Evolutionary conservation across 2,113 vertebrate species (phyloP), one percentile per base, ranked within the genome.

Genomic region (zebrafish (Danio rerio)): DNA sequence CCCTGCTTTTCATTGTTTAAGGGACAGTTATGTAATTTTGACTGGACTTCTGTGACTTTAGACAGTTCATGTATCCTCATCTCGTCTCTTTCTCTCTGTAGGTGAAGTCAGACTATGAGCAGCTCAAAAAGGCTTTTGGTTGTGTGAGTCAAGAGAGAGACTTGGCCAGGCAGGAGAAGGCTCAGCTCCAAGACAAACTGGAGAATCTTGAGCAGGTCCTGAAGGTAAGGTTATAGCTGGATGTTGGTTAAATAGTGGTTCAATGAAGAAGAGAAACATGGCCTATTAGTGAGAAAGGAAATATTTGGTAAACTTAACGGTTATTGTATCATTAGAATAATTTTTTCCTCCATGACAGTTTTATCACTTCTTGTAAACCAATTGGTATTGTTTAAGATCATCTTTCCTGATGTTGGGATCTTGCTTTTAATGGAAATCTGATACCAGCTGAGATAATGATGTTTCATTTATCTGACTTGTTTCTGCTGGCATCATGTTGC

Each of bases 191-290:
- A 93, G 94, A 88, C 92, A 96, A 95, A 92, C 95, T 98, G 93
- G 95, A 98, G 94, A 95, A 95, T 93, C 88, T 98, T 89, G 96
- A 97, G 91, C 94, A 97, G 92, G 94, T 95, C 93, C 92, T 98
- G 77, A 96, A 97, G 96, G 97, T 98, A 89, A 52, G 91, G 11
- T 74, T 50, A 58, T 11, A n/a, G 1, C n/a, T 52, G 65, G 43
- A 68, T 68, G 18, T 18, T 68, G 9, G 58, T 21, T 61, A 21
- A 68, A 18, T 18, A n/a, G 9, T 15, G 16, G 43, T 47, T 68
- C n/a, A 31, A 31, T 31, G 31, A 31, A 31, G 31, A 31, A 31
- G 31, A 31, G 31, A 31, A 31, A 31, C 31, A 31, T 3, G 31
- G 31, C 31, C 31, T 31, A 3, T 3, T 31, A 31, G 31, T 31